phyloP scores from a whole-genome alignment of 2,888 invertebrate species.

The Epicampocera succincta region DNA sequence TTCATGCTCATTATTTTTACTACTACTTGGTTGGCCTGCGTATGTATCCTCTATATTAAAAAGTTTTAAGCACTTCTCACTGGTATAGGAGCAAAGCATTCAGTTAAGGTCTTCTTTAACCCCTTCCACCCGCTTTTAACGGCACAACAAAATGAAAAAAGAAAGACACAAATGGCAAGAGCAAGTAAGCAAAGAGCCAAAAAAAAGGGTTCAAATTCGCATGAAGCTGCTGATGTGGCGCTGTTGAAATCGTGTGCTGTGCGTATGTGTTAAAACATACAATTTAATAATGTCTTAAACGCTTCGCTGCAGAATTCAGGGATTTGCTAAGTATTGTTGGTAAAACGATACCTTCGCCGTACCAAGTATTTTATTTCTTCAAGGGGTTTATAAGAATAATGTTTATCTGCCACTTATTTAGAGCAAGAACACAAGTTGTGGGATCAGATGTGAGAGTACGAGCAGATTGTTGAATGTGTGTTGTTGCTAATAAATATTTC shows the following conservation, averaged over 20 bases:
- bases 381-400: not conserved
- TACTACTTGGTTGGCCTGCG: not conserved
- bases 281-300: constrained; percentile 60
- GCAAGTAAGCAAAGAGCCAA: not conserved
- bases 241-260: constrained; percentile 47
- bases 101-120: constrained; percentile 11
- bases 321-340: constrained; percentile 27
- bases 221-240: constrained; percentile 13
- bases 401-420: not conserved
- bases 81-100: constrained; percentile 33
- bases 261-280: constrained; percentile 53
- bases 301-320: constrained; percentile 38
- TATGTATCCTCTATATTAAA: constrained; percentile 25
- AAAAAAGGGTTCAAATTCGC: constrained; percentile 47
- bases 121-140: constrained; percentile 12
- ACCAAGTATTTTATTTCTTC: not conserved
- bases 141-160: constrained; percentile 15
- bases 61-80: constrained; percentile 48
- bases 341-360: constrained; percentile 25
- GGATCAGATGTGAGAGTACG: not conserved
- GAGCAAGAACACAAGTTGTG: not conserved
- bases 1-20: not conserved
- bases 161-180: not conserved
- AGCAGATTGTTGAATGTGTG: constrained; percentile 9
- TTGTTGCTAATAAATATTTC: constrained; percentile 54